Base-by-base conservation (phyloP, 2,797 vertebrate genomes). In the Tenualosa ilisha region DNA sequence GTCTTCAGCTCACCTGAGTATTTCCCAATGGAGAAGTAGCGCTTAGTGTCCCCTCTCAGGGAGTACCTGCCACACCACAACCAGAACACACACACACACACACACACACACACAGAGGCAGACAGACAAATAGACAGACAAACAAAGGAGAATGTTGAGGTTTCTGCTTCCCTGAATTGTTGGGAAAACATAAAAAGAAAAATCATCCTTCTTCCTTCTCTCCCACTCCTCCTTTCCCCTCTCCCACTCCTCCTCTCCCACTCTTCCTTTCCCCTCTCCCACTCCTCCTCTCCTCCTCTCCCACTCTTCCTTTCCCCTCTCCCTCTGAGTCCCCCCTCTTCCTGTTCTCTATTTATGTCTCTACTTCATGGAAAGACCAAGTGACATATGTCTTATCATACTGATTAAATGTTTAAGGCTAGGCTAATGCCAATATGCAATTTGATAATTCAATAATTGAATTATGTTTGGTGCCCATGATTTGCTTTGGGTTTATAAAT, bases 1-100 rank as follows among this genome's bases (percentile, higher is more conserved):
- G 94, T 96, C 91, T 94, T 95, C 7, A 97, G 94, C 89, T 97
- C 94, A 61, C 96, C 93, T 0, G 95, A 96, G 84, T 94, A 92
- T 85, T 96, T 95, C 20, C 95, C 94, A 68, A 96, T 96, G 56
- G 93, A 96, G 88, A 98, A 95, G 90, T 95, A 95, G 83, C 94
- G 93, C 86, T 95, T 95, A 26, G 96, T 95, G 91, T 97, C 94
- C 0, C 96, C 95, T 91, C 93, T 94, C 75, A 94, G 93, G 20
- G 95, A 96, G 91, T 96, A 97, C 85, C 97, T 97, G 90, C 26
- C 82, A 26, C 20, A 56, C 46, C 7, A 68, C 49, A 6, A 40
- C 2, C 9, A 12, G n/a, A 1, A 50, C 17, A 83, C 85, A 85
- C 79, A 43, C 72, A 65, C 61, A 65, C n/a, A 65, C 61, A 26